Conservation (phyloP, 2,888 invertebrate species). For the Cyclophora albipunctata region DNA sequence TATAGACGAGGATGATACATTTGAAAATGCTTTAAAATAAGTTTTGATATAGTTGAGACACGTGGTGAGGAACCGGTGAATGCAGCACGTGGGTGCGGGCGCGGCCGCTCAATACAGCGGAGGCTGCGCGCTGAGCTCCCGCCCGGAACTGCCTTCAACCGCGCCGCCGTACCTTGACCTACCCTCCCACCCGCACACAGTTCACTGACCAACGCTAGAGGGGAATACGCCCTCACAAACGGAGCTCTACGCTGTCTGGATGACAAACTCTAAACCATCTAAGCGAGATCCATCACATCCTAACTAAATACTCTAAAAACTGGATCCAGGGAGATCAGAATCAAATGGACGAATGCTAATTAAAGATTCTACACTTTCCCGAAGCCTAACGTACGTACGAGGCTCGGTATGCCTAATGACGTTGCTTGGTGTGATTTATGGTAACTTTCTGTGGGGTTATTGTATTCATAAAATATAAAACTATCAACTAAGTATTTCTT, state of each 20-base stretch:
- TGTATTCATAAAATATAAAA: constrained; percentile 23
- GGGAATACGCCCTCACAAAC: constrained; percentile 25
- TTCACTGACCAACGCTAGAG: constrained; percentile 24
- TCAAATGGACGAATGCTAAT: constrained; percentile 37
- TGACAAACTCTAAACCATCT: constrained; percentile 32
- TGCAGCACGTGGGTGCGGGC: constrained; percentile 56
- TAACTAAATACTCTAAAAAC: constrained; percentile 32
- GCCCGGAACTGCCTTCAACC: constrained; percentile 36
- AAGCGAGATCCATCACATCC: constrained; percentile 34
- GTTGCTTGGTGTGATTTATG: constrained; percentile 40
- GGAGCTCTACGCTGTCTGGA: constrained; percentile 39
- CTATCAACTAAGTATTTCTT: constrained; percentile 15
- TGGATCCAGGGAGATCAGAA: constrained; percentile 35
- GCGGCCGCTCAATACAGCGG: constrained; percentile 61
- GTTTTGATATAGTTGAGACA: constrained; percentile 26
- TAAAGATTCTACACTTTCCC: constrained; percentile 36
- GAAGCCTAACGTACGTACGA: constrained; percentile 28
- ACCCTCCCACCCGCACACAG: constrained; percentile 26
- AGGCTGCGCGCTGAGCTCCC: constrained; percentile 56
- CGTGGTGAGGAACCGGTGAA: constrained; percentile 45
- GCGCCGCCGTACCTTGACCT: constrained; percentile 39
- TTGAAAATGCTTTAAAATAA: constrained; percentile 14
- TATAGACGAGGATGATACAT: constrained; percentile 17
- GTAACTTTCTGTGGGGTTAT: constrained; percentile 34
- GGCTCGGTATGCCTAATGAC: constrained; percentile 33